These are phyloP conservation scores for Nautilus pompilius DNA, from an alignment of 1,140 invertebrate species.

Conservation along the genomic window DNA sequence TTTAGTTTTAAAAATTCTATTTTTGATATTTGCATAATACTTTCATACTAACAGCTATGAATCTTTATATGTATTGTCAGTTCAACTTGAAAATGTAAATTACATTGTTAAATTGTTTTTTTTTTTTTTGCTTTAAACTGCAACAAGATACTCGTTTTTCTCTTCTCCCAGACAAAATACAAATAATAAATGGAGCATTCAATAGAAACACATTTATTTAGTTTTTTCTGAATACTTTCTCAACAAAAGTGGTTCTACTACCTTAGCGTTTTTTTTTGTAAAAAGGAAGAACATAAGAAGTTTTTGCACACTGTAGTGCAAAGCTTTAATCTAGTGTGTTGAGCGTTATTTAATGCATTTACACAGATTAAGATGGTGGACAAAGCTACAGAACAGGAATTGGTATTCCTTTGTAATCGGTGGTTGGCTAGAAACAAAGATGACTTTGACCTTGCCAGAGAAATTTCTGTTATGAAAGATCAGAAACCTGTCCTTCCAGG, in stretches of 20 bases:
- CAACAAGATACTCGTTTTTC: too few species aligned
- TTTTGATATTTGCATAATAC: too few species aligned
- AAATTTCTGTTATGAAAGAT: slow-evolving; percentile 28
- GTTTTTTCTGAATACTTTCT: background rate
- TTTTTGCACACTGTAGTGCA: background rate
- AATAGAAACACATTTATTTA: too few species aligned
- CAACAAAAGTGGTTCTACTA: background rate
- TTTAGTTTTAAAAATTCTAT: background rate
- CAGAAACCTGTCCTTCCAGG: slow-evolving; percentile 19
- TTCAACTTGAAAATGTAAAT: too few species aligned
- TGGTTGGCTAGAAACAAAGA: slow-evolving; percentile 35
- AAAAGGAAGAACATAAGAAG: background rate
- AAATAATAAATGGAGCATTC: too few species aligned
- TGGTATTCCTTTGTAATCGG: slow-evolving; percentile 30
- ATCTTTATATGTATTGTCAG: too few species aligned
- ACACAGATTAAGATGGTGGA: slow-evolving; percentile 33
- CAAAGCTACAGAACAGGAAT: slow-evolving; percentile 26
- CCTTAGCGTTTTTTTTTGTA: background rate
- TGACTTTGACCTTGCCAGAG: slow-evolving; percentile 34
- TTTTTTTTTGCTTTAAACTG: too few species aligned
- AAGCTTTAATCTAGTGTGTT: too few species aligned
- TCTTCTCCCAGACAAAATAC: too few species aligned
- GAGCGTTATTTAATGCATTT: too few species aligned
- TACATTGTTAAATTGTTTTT: too few species aligned
- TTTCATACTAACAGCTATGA: too few species aligned